phyloP scores from a whole-genome alignment of 2,797 vertebrate genomes.

The Phataginus tricuspis region DNA sequence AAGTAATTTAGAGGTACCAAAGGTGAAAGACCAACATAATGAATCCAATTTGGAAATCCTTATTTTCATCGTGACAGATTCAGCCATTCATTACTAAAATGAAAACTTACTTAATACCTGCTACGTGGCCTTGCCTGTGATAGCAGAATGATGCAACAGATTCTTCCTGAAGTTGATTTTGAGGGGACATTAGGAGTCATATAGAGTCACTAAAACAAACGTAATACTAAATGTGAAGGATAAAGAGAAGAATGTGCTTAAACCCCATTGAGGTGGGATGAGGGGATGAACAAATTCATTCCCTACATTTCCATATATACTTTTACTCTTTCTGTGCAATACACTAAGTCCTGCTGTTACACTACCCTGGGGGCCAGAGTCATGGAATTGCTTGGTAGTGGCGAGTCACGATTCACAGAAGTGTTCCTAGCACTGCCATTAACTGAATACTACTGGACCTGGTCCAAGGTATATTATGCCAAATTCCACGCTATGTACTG shows the following conservation, averaged over 20 bases:
- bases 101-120: not conserved
- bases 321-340: not conserved
- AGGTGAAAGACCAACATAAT: not conserved
- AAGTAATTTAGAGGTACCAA: not conserved
- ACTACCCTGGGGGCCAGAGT: not conserved
- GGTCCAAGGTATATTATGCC: not conserved
- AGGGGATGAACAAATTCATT: not conserved
- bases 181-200: not conserved
- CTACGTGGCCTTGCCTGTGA: not conserved
- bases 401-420: constrained; percentile 34
- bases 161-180: not conserved
- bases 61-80: not conserved
- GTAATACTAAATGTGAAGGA: not conserved
- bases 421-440: constrained; percentile 18
- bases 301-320: not conserved
- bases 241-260: not conserved
- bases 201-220: not conserved
- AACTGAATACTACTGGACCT: not conserved
- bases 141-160: not conserved
- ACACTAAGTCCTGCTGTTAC: not conserved
- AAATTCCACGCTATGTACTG: not conserved
- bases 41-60: not conserved
- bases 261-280: not conserved
- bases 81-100: not conserved
- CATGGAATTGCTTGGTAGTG: not conserved